These are phyloP conservation scores for Ornithorhynchus anatinus DNA, from an alignment of 2,113 vertebrate species.

Conservation along the genomic window DNA sequence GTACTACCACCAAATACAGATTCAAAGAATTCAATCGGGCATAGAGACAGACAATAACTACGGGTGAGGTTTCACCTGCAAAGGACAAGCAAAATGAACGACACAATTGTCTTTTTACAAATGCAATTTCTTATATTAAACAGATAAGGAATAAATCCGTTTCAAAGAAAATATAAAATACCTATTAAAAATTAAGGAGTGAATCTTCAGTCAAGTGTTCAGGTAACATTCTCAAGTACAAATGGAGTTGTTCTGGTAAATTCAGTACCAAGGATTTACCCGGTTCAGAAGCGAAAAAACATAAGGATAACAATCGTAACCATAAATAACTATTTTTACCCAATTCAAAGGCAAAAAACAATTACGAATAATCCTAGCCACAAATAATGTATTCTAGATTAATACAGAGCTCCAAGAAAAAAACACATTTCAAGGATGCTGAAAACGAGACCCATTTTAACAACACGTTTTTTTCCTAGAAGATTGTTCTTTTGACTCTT, in stretches of 20 bases:
- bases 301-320: no score
- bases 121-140: constrained; percentile 9
- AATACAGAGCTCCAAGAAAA: constrained; percentile 33
- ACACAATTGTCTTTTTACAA: constrained; percentile 11
- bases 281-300: constrained; percentile 31
- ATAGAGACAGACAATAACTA: constrained; percentile 13
- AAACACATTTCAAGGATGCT: constrained; percentile 22
- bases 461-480: constrained; percentile 15
- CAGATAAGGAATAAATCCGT: constrained; percentile 10
- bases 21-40: constrained; percentile 8
- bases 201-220: constrained; percentile 10
- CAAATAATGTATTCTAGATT: constrained; percentile 20
- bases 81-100: constrained; percentile 6
- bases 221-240: constrained; percentile 4
- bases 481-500: not conserved
- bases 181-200: constrained; percentile 41
- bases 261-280: not conserved
- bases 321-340: no score
- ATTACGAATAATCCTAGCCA: constrained; percentile 13
- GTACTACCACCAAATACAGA: constrained; percentile 21
- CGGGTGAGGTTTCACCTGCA: constrained; percentile 5
- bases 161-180: constrained; percentile 19
- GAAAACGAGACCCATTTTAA: constrained; percentile 24
- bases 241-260: constrained; percentile 36
- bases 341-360: constrained; percentile 28